Evolutionary conservation across 1,140 invertebrate genomes (phyloP).

Genomic region (Diabrotica virgifera): DNA sequence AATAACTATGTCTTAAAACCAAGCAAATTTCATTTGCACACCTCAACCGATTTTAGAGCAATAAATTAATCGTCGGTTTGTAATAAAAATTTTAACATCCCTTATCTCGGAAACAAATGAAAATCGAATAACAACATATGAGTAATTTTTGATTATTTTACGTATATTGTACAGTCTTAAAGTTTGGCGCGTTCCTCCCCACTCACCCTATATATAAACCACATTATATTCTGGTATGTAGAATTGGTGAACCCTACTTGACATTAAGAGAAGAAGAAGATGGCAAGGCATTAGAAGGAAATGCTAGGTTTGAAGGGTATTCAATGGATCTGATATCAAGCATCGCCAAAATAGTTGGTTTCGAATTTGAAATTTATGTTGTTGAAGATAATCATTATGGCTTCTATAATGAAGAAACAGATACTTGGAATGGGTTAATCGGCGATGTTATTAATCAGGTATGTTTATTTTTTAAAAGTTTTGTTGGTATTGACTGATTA

Average conservation of each 20-base stretch:
- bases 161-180: too few species aligned
- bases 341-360: constrained; percentile 69
- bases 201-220: constrained; percentile 39
- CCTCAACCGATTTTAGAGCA: too few species aligned
- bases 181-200: too few species aligned
- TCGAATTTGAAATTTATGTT: constrained; percentile 73
- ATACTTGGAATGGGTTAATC: constrained; percentile 83
- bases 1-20: too few species aligned
- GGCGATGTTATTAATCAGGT: constrained; percentile 76
- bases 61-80: too few species aligned
- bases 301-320: constrained; percentile 74
- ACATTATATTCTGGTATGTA: constrained; percentile 25
- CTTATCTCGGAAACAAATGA: too few species aligned
- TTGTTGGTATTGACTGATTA: too few species aligned
- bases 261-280: constrained; percentile 53
- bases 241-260: constrained; percentile 73
- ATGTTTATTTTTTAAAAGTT: constrained; percentile 19
- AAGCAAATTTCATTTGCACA: too few species aligned
- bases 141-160: too few species aligned
- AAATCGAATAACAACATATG: too few species aligned
- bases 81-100: too few species aligned
- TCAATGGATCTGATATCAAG: constrained; percentile 76
- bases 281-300: constrained; percentile 52
- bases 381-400: constrained; percentile 70
- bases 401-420: constrained; percentile 62